Conservation (phyloP, 2,888 invertebrate species). For the Amphipoea oculea region DNA sequence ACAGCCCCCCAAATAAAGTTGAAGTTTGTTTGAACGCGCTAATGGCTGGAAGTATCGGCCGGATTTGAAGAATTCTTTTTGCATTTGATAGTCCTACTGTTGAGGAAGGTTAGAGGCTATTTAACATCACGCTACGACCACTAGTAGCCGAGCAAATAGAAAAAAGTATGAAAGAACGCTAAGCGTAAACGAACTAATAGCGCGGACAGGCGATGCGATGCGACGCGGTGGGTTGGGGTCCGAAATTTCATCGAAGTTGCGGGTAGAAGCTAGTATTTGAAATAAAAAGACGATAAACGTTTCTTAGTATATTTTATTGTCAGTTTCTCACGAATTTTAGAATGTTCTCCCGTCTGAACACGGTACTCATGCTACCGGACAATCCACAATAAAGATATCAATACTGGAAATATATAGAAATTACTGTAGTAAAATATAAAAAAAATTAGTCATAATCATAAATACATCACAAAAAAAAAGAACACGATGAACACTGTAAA, state of each 20-base stretch:
- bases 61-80: too few species aligned
- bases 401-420: conserved; percentile 60
- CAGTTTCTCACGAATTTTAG: conserved; percentile 66
- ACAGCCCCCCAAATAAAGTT: too few species aligned
- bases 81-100: too few species aligned
- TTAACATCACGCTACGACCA: background rate
- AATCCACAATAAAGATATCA: conserved; percentile 60
- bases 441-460: conserved; percentile 60
- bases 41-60: too few species aligned
- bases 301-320: conserved; percentile 75
- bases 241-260: background rate
- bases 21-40: too few species aligned
- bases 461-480: conserved; percentile 66
- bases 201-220: background rate
- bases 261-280: background rate
- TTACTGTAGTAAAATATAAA: conserved; percentile 58
- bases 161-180: background rate
- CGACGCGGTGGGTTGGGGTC: background rate
- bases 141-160: background rate
- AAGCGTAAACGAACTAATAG: too few species aligned
- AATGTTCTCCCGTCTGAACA: conserved; percentile 53
- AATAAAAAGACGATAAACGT: conserved; percentile 56
- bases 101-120: too few species aligned
- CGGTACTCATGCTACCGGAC: conserved; percentile 30
- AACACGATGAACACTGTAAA: conserved; percentile 61